Evolutionary conservation across 1,140 invertebrate genomes (phyloP), one percentile per base, ranked within the genome.

Genomic region (Bombyx mandarina): DNA sequence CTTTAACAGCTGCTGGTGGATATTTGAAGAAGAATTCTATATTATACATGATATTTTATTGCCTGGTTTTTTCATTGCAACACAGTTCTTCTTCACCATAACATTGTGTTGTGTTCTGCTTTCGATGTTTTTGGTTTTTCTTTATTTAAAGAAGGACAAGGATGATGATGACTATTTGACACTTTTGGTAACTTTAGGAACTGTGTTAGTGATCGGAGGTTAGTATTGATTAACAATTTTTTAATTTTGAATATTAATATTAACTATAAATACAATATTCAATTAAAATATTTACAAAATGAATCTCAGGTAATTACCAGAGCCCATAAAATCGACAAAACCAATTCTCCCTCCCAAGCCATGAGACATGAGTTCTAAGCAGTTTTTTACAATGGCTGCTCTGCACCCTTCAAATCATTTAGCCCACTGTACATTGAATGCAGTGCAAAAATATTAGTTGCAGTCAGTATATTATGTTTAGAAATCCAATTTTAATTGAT

Each of bases 11-110:
- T 98, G 96, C 75, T 95, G 95, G 93, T 98, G 96, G 95, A 93
- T 98, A 35, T 96, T 97, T 71, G 94, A 96, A 87, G 95, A 97
- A 82, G 96, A 97, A 88, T 97, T 95, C 73, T 96, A 96, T 71
- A 96, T 97, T 58, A 94, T 96, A 63, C 92, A 94, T 70, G 93
- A 96, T 63, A 91, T 95, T 58, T 84, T 97, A 9, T 75, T 96
- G 64, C 94, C 94, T 46, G 93, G 94, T 49, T 99, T 98, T 89
- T 98, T 98, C 73, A 94, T 98, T 47, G 93, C 94, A 0, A 96
- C 96, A 3, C 96, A 99, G 79, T 95, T 98, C 51, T 96, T 98
- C 81, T 97, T 95, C 66, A 98, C 96, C 1, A 82, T 98, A 1
- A 93, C 94, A 55, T 90, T 98, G 66, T 94, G 94, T 3, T 86